Base-by-base conservation (phyloP, 92 coral and sea anemone species). In the Umimayanthus chanpuru region DNA sequence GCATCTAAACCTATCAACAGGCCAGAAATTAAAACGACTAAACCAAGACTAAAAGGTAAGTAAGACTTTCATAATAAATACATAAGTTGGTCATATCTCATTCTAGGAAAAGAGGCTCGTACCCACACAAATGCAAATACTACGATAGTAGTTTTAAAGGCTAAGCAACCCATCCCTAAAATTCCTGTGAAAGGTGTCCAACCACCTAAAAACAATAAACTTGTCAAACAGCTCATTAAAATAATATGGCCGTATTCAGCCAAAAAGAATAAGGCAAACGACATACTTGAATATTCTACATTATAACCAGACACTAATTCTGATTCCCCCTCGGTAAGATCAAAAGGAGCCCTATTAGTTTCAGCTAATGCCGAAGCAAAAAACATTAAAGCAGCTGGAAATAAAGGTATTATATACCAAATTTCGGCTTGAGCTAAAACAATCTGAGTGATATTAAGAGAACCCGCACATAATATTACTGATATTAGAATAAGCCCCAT, bases 221-320 rank as follows among this genome's bases (percentile, higher is more conserved):
- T 90, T 49, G 89, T 89, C 74, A 94, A 82, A 90, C 91, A 92
- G 75, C 93, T 92, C 94, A 92, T 92, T 29, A 92, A 81, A 49
- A 94, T 91, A 84, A 94, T 94, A 84, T 90, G 94, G 23, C 90
- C 92, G 79, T 94, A 94, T 56, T 94, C 96, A 12, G 96, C 94
- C 58, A 94, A 80, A 81, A 94, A 94, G 73, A 92, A 90, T 50
- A 92, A 67, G 71, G 96, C 96, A 90, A 94, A 94, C 80, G 93
- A 81, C 93, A 90, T 90, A 56, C 91, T 83, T n/a, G 94, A 91
- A 66, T 92, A 94, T 78, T 94, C 96, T 30, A 94, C 94, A 73
- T 94, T 94, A 90, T 89, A 94, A 6, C 96, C 96, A 55, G 96
- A 94, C 14, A 94, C 96, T 85, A 94, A 86, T 91, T 94, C 96